Conservation (phyloP, 2,797 vertebrate species). For the Eidolon dupreanum region DNA sequence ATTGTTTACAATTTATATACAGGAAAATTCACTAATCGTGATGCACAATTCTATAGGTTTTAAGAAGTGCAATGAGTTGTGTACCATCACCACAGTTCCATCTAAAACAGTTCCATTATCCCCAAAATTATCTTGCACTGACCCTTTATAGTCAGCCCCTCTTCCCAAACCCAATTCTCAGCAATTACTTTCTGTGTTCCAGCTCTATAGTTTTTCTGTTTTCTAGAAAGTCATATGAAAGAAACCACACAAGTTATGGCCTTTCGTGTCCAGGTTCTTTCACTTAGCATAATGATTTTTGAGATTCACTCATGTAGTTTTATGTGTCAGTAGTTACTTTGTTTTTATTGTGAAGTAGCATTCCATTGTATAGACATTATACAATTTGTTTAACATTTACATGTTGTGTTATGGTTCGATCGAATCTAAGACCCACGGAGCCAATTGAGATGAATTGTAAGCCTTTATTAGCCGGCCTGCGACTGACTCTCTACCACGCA, state of each 20-base stretch:
- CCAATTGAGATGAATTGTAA: too few relatives aligned
- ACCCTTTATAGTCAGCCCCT: not conserved
- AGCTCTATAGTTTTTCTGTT: not conserved
- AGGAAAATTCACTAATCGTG: not conserved
- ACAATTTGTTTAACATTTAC: not conserved
- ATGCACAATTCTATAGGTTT: not conserved
- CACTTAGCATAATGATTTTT: not conserved
- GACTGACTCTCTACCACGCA: too few relatives aligned
- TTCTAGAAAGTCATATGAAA: not conserved
- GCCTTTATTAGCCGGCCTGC: too few relatives aligned
- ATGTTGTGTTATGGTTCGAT: not conserved
- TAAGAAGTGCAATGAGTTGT: not conserved
- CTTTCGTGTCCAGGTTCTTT: not conserved
- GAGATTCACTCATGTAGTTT: not conserved
- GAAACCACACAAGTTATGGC: not conserved
- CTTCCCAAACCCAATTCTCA: not conserved
- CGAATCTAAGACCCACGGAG: too few relatives aligned
- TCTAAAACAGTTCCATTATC: not conserved
- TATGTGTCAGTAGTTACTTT: not conserved
- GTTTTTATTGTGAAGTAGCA: not conserved
- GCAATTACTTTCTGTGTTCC: not conserved
- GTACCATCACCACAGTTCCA: not conserved
- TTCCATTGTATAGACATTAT: not conserved
- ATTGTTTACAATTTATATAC: not conserved
- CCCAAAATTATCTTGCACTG: not conserved